phyloP scores from a whole-genome alignment of 2,113 vertebrate genomes.

The Osmerus mordax region DNA sequence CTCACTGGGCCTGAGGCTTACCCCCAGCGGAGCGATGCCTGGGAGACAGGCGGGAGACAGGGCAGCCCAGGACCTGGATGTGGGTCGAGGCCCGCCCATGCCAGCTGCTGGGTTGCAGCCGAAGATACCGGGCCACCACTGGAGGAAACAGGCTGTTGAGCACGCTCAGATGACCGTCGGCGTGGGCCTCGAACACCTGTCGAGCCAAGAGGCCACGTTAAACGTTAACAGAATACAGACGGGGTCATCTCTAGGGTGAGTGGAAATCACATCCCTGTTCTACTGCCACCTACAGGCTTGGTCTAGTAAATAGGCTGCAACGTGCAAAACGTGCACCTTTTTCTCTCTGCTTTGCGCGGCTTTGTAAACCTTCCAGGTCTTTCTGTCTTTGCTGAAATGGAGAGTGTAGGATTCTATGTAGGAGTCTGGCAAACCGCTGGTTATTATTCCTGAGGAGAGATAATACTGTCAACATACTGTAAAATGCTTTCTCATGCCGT shows the following conservation, averaged over 20 bases:
- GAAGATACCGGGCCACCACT: constrained; percentile 73
- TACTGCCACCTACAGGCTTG: background rate
- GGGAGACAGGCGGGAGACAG: constrained; percentile 38
- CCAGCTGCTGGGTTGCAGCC: constrained; percentile 72
- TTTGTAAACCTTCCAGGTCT: constrained; percentile 79
- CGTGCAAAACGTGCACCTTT: constrained; percentile 63
- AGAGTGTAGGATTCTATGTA: constrained; percentile 72
- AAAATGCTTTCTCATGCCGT: background rate
- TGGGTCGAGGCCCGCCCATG: constrained; percentile 60
- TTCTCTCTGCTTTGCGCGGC: constrained; percentile 66
- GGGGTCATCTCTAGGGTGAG: background rate
- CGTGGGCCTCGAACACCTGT: constrained; percentile 79
- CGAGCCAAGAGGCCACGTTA: constrained; percentile 7
- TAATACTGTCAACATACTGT: background rate
- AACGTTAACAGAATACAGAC: constrained; percentile 21
- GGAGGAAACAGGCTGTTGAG: constrained; percentile 78
- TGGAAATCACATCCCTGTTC: background rate
- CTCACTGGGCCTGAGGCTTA: constrained; percentile 28
- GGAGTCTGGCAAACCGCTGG: constrained; percentile 67
- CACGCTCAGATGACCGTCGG: constrained; percentile 63
- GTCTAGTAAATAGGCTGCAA: background rate
- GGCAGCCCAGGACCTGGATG: constrained; percentile 78
- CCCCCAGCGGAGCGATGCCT: constrained; percentile 41
- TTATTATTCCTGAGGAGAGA: constrained; percentile 72
- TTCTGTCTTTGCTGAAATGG: constrained; percentile 76